These are phyloP conservation scores for Eueremaeus valkanovi DNA, from an alignment of 2,888 invertebrate genomes.

Conservation along the genomic window DNA sequence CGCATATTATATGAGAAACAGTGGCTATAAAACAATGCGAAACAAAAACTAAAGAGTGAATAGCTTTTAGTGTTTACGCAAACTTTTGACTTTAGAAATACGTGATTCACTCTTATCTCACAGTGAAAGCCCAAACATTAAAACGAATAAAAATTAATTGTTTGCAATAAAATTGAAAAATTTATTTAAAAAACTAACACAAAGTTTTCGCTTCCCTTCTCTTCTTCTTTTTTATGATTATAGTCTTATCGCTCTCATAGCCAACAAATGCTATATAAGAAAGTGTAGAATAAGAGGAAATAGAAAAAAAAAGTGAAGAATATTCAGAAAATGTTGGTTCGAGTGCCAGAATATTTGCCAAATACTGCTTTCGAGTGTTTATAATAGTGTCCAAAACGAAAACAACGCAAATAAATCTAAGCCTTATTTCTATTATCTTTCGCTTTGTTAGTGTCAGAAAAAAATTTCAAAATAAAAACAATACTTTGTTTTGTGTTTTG, in stretches of 20 bases:
- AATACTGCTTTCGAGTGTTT: background rate
- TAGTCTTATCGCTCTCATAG: background rate
- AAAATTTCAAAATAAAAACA: background rate
- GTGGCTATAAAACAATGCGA: background rate
- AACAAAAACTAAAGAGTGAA: background rate
- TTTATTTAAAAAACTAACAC: background rate
- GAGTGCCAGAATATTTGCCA: background rate
- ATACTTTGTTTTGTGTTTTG: slow-evolving; percentile 1
- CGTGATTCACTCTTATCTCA: background rate
- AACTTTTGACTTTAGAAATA: slow-evolving; percentile 3
- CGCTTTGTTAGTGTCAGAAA: background rate
- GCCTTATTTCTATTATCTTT: background rate
- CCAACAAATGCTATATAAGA: background rate
- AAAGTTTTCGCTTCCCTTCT: background rate
- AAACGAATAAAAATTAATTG: background rate
- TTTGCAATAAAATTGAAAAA: slow-evolving; percentile 12
- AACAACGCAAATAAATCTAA: background rate
- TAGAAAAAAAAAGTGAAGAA: background rate
- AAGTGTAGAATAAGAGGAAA: background rate
- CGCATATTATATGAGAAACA: background rate
- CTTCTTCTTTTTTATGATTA: too few relatives aligned
- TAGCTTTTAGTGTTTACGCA: background rate
- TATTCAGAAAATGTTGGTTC: background rate
- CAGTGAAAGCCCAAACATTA: background rate
- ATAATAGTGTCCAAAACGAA: background rate